These are phyloP conservation scores for Panthera leo DNA, from an alignment of 2,113 vertebrate genomes.

Conservation along the genomic window DNA sequence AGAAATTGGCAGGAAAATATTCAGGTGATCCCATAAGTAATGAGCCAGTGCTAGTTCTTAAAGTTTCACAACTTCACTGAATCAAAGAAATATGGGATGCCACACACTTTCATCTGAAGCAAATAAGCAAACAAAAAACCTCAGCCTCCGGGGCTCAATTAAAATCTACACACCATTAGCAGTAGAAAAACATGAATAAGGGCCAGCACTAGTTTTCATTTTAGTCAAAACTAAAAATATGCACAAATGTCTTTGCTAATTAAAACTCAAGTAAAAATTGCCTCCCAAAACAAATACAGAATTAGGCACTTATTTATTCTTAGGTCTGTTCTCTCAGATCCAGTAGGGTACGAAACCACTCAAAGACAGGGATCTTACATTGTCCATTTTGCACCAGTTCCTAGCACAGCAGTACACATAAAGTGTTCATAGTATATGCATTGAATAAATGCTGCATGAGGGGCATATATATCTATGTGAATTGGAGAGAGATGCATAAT, in stretches of 20 bases:
- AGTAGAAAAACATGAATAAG: not conserved
- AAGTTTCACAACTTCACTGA: not conserved
- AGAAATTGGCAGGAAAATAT: not conserved
- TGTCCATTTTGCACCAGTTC: not conserved
- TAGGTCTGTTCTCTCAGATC: not conserved
- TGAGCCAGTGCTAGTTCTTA: not conserved
- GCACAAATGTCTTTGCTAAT: not conserved
- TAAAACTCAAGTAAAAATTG: slow-evolving; percentile 12
- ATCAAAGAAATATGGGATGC: not conserved
- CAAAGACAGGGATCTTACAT: not conserved
- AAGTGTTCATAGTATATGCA: not conserved
- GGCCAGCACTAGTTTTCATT: not conserved
- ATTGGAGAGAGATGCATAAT: not conserved
- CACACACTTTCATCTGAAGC: not conserved
- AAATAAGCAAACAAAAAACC: not conserved
- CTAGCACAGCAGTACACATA: not conserved
- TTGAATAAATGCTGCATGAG: not conserved
- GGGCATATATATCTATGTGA: not conserved
- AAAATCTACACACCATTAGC: not conserved
- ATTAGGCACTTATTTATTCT: not conserved
- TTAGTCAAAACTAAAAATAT: slow-evolving; percentile 35
- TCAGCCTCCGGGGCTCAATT: not conserved
- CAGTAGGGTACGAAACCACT: not conserved
- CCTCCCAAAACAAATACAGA: not conserved
- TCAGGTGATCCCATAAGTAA: not conserved